Evolutionary conservation across 2,888 invertebrate genomes (phyloP).

Genomic region (Petrolisthes manimaculis): DNA sequence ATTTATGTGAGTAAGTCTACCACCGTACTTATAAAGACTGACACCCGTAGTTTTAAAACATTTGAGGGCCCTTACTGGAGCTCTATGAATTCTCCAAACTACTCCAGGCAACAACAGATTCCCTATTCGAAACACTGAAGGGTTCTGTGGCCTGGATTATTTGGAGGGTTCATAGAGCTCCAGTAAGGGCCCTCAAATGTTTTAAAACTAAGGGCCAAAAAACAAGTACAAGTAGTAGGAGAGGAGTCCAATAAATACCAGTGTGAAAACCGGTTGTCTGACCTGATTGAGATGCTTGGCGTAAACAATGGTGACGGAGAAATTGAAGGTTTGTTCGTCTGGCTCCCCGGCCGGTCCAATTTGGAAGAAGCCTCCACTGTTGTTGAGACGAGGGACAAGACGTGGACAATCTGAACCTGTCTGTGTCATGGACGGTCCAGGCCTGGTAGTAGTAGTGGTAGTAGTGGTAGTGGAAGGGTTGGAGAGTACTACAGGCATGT

Average conservation of each 20-base stretch:
- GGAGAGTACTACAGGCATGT: conserved; percentile 8
- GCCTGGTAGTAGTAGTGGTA: too few species aligned
- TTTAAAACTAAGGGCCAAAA: not conserved
- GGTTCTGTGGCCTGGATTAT: too few species aligned
- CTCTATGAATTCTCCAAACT: too few species aligned
- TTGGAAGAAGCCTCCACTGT: conserved; percentile 49
- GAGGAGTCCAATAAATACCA: not conserved
- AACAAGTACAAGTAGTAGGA: not conserved
- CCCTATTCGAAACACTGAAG: too few species aligned
- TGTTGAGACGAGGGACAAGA: conserved; percentile 33
- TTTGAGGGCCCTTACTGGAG: too few species aligned
- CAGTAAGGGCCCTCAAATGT: too few species aligned
- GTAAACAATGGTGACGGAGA: conserved; percentile 54
- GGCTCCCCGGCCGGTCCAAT: conserved; percentile 49
- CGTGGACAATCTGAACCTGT: not conserved
- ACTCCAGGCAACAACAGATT: too few species aligned
- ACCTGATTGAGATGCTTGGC: conserved; percentile 58
- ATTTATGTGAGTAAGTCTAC: too few species aligned
- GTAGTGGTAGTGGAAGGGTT: conserved; percentile 9
- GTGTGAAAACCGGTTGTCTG: not conserved
- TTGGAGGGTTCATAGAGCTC: too few species aligned
- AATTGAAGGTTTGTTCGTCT: conserved; percentile 38
- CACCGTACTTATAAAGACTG: too few species aligned
- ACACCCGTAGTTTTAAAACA: too few species aligned
- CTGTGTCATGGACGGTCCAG: not conserved